phyloP scores from a whole-genome alignment of 2,113 vertebrate genomes.

The Ctenomys sociabilis region DNA sequence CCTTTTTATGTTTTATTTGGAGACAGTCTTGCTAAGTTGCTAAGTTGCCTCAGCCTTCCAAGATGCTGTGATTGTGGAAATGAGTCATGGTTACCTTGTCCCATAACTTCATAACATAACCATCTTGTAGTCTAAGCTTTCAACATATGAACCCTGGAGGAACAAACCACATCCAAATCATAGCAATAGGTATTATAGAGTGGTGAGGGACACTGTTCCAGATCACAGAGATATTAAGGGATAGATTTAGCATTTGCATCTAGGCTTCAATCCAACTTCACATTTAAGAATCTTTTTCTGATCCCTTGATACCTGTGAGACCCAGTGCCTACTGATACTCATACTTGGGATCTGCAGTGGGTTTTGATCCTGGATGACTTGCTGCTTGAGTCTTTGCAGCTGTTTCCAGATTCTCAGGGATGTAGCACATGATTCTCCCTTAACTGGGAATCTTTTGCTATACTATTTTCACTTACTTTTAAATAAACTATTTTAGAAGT shows the following conservation, averaged over 20 bases:
- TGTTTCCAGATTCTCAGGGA: conserved; percentile 3
- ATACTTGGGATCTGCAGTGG: neutral
- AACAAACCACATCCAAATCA: neutral
- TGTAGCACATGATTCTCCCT: neutral
- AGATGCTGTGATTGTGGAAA: neutral
- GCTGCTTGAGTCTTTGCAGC: conserved; percentile 9
- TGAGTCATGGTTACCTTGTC: no score
- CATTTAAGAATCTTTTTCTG: neutral
- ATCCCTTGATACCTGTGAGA: neutral
- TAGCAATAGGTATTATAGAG: neutral
- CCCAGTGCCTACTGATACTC: neutral
- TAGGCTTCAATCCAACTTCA: neutral
- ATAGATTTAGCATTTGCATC: conserved; percentile 11
- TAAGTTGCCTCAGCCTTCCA: neutral
- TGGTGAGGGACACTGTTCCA: neutral
- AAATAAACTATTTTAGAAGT: conserved; percentile 6
- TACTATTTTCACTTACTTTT: neutral
- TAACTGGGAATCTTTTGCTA: neutral
- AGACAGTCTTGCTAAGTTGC: neutral
- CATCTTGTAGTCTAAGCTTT: neutral
- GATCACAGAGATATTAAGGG: neutral
- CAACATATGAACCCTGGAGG: neutral
- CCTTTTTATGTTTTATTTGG: neutral
- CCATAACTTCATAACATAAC: neutral
- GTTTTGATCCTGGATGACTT: neutral